phyloP scores from a whole-genome alignment of 2,113 vertebrate species.

The Scopus umbretta region DNA sequence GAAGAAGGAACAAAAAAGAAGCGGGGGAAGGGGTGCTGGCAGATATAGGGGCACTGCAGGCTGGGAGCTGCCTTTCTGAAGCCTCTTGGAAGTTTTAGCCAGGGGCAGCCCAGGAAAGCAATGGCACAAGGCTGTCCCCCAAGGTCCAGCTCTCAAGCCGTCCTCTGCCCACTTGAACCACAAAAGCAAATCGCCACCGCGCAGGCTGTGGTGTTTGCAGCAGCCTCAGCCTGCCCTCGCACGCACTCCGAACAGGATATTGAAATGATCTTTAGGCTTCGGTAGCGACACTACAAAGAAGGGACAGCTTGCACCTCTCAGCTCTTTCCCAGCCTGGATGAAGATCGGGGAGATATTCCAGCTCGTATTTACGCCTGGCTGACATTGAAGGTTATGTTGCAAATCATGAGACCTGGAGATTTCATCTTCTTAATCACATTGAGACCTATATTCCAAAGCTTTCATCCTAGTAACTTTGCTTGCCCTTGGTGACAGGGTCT shows the following conservation, averaged over 20 bases:
- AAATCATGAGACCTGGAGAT: neutral
- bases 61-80: neutral
- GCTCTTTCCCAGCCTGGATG: neutral
- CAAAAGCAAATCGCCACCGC: accelerated
- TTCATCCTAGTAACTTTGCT: neutral
- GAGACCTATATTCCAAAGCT: neutral
- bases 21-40: neutral
- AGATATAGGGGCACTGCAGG: neutral
- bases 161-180: neutral
- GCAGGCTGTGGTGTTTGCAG: neutral
- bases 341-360: neutral
- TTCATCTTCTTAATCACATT: neutral
- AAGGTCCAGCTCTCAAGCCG: neutral
- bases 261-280: neutral
- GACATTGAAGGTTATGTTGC: neutral
- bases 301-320: neutral
- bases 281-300: neutral
- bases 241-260: neutral
- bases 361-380: neutral
- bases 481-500: neutral
- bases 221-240: neutral
- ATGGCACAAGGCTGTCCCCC: neutral
- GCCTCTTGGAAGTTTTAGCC: neutral
- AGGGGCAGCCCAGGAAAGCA: neutral
- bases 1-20: conserved; percentile 2